phyloP scores from a whole-genome alignment of 2,797 vertebrate species.

The Oreochromis mossambicus region DNA sequence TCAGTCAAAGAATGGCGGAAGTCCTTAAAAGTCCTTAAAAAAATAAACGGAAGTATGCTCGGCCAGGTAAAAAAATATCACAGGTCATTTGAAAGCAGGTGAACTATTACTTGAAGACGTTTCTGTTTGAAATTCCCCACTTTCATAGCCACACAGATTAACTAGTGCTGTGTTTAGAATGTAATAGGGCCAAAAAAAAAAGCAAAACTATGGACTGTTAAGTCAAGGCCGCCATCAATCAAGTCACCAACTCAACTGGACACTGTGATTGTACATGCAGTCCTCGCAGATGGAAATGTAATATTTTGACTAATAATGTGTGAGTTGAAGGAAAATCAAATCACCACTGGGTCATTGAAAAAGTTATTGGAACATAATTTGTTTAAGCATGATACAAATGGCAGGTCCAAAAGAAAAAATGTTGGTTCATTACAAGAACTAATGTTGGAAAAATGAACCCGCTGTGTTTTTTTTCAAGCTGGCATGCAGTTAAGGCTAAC shows the following conservation, averaged over 20 bases:
- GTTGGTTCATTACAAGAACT: slow-evolving; percentile 37
- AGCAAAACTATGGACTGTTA: not conserved
- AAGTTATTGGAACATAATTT: slow-evolving; percentile 43
- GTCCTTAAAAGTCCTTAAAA: not conserved
- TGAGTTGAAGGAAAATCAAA: slow-evolving; percentile 36
- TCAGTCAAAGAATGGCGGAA: not conserved
- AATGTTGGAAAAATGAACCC: slow-evolving; percentile 55
- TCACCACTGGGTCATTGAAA: slow-evolving; percentile 48
- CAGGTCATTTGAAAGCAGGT: not conserved
- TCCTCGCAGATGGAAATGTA: slow-evolving; percentile 31
- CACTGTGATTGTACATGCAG: slow-evolving; percentile 11
- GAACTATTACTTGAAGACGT: not conserved
- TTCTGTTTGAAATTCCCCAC: not conserved
- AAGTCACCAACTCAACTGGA: slow-evolving; percentile 22
- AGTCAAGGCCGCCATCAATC: not conserved
- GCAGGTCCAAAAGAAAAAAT: slow-evolving; percentile 26
- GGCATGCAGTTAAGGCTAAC: slow-evolving; percentile 47
- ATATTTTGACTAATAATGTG: slow-evolving; percentile 46
- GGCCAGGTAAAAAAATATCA: not conserved
- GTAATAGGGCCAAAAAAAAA: not conserved
- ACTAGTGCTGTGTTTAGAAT: not conserved
- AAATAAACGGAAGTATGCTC: not conserved
- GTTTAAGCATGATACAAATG: slow-evolving; percentile 29
- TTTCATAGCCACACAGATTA: not conserved
- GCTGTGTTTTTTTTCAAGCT: slow-evolving; percentile 34